phyloP scores from a whole-genome alignment of 2,888 invertebrate species.

The Lapara coniferarum region DNA sequence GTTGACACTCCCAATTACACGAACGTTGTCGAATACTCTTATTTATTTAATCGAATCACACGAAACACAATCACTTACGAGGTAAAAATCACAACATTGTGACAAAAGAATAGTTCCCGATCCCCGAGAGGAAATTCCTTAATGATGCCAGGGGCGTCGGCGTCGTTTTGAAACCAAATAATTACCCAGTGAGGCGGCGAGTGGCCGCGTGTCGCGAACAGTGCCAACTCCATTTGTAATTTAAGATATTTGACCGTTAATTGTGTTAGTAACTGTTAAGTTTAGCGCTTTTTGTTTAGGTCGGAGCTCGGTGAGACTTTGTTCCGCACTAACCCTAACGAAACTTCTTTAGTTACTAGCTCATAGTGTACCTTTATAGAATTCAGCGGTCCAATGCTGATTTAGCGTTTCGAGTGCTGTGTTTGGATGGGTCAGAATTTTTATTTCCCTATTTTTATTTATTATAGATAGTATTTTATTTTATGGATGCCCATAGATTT shows the following conservation, averaged over 20 bases:
- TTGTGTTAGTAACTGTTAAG: conserved; percentile 75
- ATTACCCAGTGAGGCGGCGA: conserved; percentile 72
- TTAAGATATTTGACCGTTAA: conserved; percentile 78
- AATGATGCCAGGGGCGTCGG: conserved; percentile 55
- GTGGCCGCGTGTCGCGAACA: conserved; percentile 67
- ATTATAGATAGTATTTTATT: conserved; percentile 66
- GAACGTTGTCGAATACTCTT: background rate
- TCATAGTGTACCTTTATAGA: conserved; percentile 63
- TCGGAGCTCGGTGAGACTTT: conserved; percentile 59
- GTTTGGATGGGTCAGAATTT: conserved; percentile 81
- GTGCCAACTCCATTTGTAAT: conserved; percentile 78
- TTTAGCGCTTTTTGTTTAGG: conserved; percentile 78
- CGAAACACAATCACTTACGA: conserved; percentile 42
- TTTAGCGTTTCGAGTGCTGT: conserved; percentile 69
- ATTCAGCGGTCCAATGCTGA: conserved; percentile 56
- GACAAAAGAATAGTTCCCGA: conserved; percentile 58
- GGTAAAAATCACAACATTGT: conserved; percentile 51
- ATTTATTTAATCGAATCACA: conserved; percentile 30
- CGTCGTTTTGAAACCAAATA: conserved; percentile 72
- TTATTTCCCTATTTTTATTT: conserved; percentile 56
- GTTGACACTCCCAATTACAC: background rate
- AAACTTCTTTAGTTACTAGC: conserved; percentile 62
- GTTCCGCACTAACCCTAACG: conserved; percentile 53
- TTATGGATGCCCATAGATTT: conserved; percentile 74
- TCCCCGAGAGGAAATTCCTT: conserved; percentile 61